These are phyloP conservation scores for Trichechus manatus DNA, from an alignment of 2,113 vertebrate genomes.

Conservation along the genomic window DNA sequence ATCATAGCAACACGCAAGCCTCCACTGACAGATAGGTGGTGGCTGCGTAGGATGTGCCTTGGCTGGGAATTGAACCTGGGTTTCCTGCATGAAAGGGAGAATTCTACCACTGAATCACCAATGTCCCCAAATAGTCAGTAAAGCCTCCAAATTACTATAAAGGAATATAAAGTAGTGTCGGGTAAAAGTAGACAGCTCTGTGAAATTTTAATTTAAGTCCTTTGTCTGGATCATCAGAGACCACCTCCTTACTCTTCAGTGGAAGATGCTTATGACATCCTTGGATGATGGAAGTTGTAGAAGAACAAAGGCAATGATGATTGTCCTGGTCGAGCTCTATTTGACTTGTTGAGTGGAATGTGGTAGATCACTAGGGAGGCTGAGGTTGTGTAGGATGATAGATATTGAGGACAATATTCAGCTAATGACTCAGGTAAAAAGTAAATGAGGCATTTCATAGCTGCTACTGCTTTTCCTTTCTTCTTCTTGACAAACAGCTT, in stretches of 20 bases:
- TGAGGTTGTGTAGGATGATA: background rate
- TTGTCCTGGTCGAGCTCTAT: background rate
- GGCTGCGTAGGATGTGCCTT: too few relatives aligned
- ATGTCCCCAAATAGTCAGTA: background rate
- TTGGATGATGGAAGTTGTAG: background rate
- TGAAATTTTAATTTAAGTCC: background rate
- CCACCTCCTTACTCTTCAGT: background rate
- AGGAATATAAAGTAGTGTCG: slow-evolving; percentile 12
- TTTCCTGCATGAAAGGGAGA: too few relatives aligned
- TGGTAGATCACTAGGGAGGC: background rate
- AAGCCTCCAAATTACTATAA: background rate
- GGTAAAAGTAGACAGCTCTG: background rate
- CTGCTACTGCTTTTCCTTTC: background rate
- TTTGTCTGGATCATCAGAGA: background rate
- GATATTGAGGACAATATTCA: background rate
- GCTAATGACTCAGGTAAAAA: background rate
- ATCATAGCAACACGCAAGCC: too few relatives aligned
- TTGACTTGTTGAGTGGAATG: background rate
- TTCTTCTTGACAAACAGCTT: background rate
- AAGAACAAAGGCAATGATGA: background rate
- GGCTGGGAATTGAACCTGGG: too few relatives aligned
- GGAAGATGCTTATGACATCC: background rate
- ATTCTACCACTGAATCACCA: too few relatives aligned
- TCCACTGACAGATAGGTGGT: too few relatives aligned
- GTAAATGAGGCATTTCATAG: background rate